Evolutionary conservation across 2,113 vertebrate genomes (phyloP).

Genomic region (Corydoras sp.): DNA sequence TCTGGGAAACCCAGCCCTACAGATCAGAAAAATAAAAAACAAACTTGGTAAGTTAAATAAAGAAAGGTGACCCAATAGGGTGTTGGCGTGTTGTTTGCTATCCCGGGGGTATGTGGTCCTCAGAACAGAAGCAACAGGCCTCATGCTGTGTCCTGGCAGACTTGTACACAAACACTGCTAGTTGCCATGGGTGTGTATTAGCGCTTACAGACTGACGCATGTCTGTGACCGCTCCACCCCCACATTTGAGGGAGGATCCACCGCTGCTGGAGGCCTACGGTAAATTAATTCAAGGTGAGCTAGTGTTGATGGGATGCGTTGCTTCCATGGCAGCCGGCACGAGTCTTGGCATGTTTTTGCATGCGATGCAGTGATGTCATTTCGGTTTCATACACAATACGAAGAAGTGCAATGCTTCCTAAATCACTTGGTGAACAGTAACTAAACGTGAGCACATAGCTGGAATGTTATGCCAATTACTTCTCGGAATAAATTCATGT

Average conservation of each 20-base stretch:
- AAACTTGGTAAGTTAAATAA: background rate
- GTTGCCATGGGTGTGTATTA: conserved; percentile 58
- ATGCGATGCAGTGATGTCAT: conserved; percentile 52
- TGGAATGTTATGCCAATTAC: too few relatives aligned
- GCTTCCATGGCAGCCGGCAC: conserved; percentile 67
- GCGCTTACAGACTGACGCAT: conserved; percentile 55
- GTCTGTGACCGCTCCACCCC: conserved; percentile 51
- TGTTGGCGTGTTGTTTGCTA: conserved; percentile 38
- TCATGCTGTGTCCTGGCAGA: conserved; percentile 37
- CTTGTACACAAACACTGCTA: conserved; percentile 43
- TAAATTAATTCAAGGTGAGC: conserved; percentile 65
- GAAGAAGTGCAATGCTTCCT: background rate
- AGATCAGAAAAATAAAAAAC: background rate
- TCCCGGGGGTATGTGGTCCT: conserved; percentile 44
- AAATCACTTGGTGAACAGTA: background rate
- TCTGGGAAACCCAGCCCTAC: conserved; percentile 13
- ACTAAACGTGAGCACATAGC: background rate
- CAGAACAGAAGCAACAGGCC: conserved; percentile 38
- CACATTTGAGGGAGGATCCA: conserved; percentile 35
- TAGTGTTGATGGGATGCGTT: conserved; percentile 56
- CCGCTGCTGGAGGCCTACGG: conserved; percentile 51
- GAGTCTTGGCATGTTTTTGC: conserved; percentile 51
- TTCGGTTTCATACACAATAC: background rate
- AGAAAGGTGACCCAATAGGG: conserved; percentile 10
- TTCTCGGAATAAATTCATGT: too few relatives aligned